Evolutionary conservation across 2,113 vertebrate genomes (phyloP), one percentile per base, ranked within the genome.

Genomic region (Mungos mungo): DNA sequence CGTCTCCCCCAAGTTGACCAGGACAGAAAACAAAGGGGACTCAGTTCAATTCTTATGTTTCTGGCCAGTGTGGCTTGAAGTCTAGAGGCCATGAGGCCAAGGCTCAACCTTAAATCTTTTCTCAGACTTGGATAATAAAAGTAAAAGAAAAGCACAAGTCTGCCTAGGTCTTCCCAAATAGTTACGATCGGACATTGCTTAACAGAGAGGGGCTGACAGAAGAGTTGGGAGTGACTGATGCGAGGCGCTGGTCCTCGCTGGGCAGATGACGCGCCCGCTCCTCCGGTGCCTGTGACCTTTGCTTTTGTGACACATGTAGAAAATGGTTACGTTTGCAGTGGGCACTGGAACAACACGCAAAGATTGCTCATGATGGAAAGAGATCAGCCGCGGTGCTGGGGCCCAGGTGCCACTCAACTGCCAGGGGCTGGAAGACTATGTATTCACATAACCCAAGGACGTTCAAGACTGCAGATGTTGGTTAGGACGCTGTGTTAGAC

Each of bases 281-380:
- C 50, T 13, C 19, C 31, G 1, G 35, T 1, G 21, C 35, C 29
- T 3, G 1, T 7, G 33, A 18, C 33, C 13, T 50, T 2, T 29
- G 54, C 13, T 27, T 23, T 29, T 23, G 35, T 1, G 9, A 23
- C n/a, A 23, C 21, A 3, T 3, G n/a, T 15, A 8, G 18, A 25
- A 47, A 63, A 84, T 1, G 3, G 0, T 18, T 19, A 19, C 9
- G 5, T 4, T 38, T 14, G 7, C 16, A 23, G 4, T 0, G 16
- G 31, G 33, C 11, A 38, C 38, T 21, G 54, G 31, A 60, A 7
- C 45, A 31, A 25, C 38, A 11, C 18, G 31, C 12, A 10, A 52
- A 38, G 65, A 10, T 23, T 1, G 1, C 16, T 50, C 3, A 0
- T 0, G 1, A 19, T 1, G 18, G 21, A 25, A 13, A 0, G 1